phyloP scores from a whole-genome alignment of 2,888 invertebrate species.

The Nemotelus pantherinus region DNA sequence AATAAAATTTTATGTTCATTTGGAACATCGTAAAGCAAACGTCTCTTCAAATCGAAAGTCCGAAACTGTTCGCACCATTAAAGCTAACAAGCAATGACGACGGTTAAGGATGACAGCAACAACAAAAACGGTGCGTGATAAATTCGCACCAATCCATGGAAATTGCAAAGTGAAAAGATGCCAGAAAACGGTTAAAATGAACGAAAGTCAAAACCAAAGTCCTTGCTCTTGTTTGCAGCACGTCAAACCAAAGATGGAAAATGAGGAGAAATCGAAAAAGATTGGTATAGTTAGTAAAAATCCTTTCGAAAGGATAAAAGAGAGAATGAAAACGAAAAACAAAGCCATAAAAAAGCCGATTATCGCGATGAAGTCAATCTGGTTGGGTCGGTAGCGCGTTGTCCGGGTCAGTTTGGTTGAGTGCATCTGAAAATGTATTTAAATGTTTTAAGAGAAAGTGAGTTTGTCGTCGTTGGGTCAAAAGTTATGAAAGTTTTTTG shows the following conservation, averaged over 20 bases:
- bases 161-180: no score
- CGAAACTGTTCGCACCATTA: background rate
- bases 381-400: background rate
- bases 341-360: constrained; percentile 32
- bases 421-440: no score
- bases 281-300: constrained; percentile 2
- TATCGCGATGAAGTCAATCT: constrained; percentile 26
- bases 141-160: no score
- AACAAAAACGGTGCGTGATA: no score
- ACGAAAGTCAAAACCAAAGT: background rate
- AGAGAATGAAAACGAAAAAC: background rate
- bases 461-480: no score
- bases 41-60: background rate
- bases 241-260: no score
- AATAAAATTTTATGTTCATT: constrained; percentile 46
- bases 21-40: constrained; percentile 47
- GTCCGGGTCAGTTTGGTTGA: no score
- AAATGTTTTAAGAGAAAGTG: no score
- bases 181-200: no score
- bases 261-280: background rate
- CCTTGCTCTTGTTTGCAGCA: background rate
- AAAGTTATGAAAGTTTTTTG: no score
- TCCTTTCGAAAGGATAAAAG: constrained; percentile 3
- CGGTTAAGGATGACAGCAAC: background rate
- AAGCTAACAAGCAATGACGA: background rate